Evolutionary conservation across 2,797 vertebrate genomes (phyloP).

Genomic region (Todus mexicanus): DNA sequence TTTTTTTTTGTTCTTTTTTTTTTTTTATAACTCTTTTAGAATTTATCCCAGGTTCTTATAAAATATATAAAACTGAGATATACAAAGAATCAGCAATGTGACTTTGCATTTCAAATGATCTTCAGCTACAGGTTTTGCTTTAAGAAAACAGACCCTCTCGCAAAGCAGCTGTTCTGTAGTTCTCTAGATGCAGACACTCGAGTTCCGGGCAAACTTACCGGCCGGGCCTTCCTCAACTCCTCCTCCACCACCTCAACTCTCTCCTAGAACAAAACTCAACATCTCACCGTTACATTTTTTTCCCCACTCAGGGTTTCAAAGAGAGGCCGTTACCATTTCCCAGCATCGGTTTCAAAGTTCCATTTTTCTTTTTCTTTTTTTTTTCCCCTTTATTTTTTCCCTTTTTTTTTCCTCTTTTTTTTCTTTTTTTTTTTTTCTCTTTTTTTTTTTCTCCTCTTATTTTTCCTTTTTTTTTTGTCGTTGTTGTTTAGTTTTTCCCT

Average conservation of each 20-base stretch:
- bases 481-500: background rate
- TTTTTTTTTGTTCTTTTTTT: conserved; percentile 24
- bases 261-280: conserved; percentile 62
- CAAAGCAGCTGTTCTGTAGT: conserved; percentile 74
- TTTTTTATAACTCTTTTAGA: conserved; percentile 71
- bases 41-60: conserved; percentile 79
- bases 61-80: conserved; percentile 84
- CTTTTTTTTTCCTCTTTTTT: accelerated
- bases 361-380: background rate
- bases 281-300: conserved; percentile 60
- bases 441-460: too few species aligned
- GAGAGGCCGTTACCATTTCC: conserved; percentile 57
- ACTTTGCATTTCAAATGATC: conserved; percentile 78
- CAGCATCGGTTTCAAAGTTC: conserved; percentile 38
- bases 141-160: conserved; percentile 76
- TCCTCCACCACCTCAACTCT: conserved; percentile 64
- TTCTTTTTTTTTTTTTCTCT: background rate
- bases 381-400: accelerated
- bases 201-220: conserved; percentile 72
- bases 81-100: conserved; percentile 78
- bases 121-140: conserved; percentile 77
- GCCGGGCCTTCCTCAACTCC: conserved; percentile 59
- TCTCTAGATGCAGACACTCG: conserved; percentile 69
- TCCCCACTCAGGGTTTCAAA: conserved; percentile 64
- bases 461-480: accelerated